Conservation (phyloP, 1,140 invertebrate species). For the Megalonaias nervosa region DNA sequence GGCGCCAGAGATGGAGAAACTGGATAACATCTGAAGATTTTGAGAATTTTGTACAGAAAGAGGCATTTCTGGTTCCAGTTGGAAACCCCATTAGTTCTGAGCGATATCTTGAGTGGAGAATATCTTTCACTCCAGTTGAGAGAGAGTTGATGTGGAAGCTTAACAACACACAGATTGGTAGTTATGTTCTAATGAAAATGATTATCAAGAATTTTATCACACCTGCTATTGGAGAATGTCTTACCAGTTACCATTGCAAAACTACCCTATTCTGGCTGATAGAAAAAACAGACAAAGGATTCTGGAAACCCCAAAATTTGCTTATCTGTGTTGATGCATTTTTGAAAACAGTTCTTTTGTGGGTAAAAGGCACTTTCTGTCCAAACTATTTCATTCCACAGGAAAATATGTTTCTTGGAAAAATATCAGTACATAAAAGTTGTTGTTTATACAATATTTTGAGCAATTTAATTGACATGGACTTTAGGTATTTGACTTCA, state of each 20-base stretch:
- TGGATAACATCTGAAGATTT: too few species aligned
- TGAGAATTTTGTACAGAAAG: too few species aligned
- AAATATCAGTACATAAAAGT: too few species aligned
- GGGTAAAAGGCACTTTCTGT: too few species aligned
- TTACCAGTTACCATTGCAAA: conserved; percentile 17
- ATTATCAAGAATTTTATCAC: background rate
- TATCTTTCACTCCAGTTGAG: conserved; percentile 1
- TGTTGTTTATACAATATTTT: too few species aligned
- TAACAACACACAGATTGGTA: conserved; percentile 4
- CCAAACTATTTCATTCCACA: background rate
- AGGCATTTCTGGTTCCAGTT: conserved; percentile 6
- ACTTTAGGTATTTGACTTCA: too few species aligned
- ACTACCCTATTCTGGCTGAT: conserved; percentile 2
- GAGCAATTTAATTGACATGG: too few species aligned
- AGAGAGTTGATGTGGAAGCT: conserved; percentile 15
- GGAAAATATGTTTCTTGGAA: too few species aligned
- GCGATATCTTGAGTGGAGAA: conserved; percentile 13
- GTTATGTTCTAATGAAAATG: conserved; percentile 20
- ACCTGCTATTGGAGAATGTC: background rate
- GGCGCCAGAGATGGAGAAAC: too few species aligned
- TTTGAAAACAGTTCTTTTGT: background rate
- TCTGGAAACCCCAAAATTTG: conserved; percentile 1
- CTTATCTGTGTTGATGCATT: background rate
- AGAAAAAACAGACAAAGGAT: background rate
- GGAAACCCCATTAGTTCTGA: background rate